Evolutionary conservation across 2,113 vertebrate genomes (phyloP).

Genomic region (Pygoscelis antarcticus): DNA sequence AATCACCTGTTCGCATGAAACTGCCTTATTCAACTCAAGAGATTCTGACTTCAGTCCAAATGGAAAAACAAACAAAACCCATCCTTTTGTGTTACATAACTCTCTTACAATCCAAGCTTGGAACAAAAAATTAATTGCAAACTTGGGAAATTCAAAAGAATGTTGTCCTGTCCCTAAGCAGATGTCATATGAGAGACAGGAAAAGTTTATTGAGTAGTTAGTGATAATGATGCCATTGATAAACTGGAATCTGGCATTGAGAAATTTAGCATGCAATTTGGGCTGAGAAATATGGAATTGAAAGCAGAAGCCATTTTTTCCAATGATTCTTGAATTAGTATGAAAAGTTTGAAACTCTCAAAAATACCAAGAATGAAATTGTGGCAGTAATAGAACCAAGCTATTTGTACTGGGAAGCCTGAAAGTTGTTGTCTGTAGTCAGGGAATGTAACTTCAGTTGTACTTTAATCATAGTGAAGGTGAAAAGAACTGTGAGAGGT

Average conservation of each 20-base stretch:
- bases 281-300: background rate
- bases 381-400: background rate
- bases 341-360: background rate
- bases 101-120: background rate
- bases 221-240: background rate
- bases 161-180: background rate
- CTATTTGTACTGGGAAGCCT: background rate
- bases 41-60: background rate
- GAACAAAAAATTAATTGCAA: conserved; percentile 1
- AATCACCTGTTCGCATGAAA: background rate
- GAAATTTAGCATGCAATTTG: background rate
- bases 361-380: background rate
- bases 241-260: background rate
- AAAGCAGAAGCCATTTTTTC: background rate
- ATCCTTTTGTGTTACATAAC: conserved; percentile 9
- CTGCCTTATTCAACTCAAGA: background rate
- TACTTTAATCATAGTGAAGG: background rate
- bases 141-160: background rate
- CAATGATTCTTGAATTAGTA: background rate
- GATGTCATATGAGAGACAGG: background rate
- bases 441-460: background rate
- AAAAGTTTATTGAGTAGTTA: background rate
- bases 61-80: background rate
- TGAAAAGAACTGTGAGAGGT: background rate
- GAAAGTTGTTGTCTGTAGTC: background rate